Conservation (phyloP, 2,797 vertebrate genomes). For the Tarsius wallacei region DNA sequence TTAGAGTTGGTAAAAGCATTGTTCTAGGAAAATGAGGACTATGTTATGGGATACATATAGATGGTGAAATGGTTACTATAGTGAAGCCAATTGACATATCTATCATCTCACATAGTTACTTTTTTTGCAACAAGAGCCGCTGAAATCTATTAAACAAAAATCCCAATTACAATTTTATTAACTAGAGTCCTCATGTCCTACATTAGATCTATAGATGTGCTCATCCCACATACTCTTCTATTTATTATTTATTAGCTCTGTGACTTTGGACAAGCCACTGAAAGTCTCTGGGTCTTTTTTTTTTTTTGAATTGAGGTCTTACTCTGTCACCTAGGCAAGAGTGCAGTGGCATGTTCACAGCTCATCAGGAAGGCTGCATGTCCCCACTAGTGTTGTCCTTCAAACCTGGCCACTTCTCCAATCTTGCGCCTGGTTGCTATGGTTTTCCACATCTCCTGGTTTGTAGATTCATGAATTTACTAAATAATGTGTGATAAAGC, state of each 20-base stretch:
- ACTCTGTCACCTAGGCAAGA: neutral
- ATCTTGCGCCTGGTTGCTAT: constrained; percentile 63
- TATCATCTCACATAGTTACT: neutral
- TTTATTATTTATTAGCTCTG: constrained; percentile 13
- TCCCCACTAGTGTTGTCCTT: neutral
- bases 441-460: constrained; percentile 63
- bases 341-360: neutral
- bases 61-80: neutral
- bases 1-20: neutral
- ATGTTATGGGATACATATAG: neutral
- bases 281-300: constrained; percentile 17
- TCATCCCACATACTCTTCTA: neutral
- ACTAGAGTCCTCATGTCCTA: neutral
- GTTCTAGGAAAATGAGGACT: neutral
- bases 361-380: neutral
- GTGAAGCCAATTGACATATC: neutral
- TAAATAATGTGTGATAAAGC: constrained; percentile 63
- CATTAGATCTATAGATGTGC: neutral
- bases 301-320: neutral
- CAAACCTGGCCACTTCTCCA: neutral
- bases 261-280: neutral
- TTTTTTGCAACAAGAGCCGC: neutral
- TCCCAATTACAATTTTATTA: neutral
- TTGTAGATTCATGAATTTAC: constrained; percentile 47
- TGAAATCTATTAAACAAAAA: neutral